Conservation (phyloP, 2,113 vertebrate species). For the Thamnophis sirtalis region DNA sequence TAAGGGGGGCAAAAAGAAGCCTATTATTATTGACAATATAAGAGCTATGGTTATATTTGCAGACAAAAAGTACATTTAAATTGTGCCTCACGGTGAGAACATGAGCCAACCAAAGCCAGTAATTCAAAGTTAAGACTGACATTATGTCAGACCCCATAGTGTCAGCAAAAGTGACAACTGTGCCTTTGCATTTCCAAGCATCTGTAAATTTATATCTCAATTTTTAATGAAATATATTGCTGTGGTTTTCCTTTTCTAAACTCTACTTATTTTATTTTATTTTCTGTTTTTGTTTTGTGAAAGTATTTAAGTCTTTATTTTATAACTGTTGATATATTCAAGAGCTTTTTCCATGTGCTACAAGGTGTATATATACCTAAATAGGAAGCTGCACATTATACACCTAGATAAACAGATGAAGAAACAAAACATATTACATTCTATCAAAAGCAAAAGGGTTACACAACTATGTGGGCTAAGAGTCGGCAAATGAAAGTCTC, state of each 20-base stretch:
- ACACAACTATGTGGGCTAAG: neutral
- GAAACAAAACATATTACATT: neutral
- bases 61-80: slow-evolving; percentile 62
- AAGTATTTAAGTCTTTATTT: slow-evolving; percentile 7
- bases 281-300: slow-evolving; percentile 45
- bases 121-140: slow-evolving; percentile 61
- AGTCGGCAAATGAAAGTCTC: neutral
- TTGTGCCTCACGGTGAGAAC: slow-evolving; percentile 60
- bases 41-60: slow-evolving; percentile 64
- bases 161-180: slow-evolving; percentile 60
- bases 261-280: neutral
- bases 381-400: neutral
- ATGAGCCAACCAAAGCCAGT: slow-evolving; percentile 52
- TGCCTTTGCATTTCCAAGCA: slow-evolving; percentile 53
- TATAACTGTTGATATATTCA: neutral
- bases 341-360: neutral
- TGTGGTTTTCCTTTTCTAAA: slow-evolving; percentile 26
- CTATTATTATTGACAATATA: slow-evolving; percentile 72
- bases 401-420: neutral
- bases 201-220: slow-evolving; percentile 53
- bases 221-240: slow-evolving; percentile 46
- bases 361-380: neutral
- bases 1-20: slow-evolving; percentile 57
- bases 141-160: slow-evolving; percentile 50
- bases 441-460: neutral